Conservation (phyloP, 2,113 vertebrate genomes). For the Orthonyx spaldingii region DNA sequence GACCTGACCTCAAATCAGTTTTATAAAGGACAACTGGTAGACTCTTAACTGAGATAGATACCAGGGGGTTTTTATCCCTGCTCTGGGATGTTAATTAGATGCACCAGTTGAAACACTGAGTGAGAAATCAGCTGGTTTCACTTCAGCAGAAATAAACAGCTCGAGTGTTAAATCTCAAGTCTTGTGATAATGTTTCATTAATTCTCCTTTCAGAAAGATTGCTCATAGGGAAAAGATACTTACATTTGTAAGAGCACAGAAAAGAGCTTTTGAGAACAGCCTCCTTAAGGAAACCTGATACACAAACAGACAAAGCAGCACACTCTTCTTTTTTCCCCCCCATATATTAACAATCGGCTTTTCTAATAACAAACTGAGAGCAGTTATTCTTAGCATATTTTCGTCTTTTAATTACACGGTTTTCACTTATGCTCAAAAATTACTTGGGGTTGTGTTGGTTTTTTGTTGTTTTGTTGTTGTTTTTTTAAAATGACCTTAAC, state of each 20-base stretch:
- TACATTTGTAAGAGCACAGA: neutral
- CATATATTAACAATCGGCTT: neutral
- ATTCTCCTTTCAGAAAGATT: neutral
- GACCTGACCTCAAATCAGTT: neutral
- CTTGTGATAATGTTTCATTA: conserved; percentile 22
- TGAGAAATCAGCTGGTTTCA: neutral
- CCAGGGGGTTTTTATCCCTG: neutral
- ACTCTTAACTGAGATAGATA: neutral
- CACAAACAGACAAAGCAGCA: neutral
- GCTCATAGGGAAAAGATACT: conserved; percentile 3
- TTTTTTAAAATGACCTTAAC: neutral
- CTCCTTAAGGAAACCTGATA: neutral
- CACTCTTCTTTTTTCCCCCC: too few relatives aligned
- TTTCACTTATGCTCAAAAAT: neutral
- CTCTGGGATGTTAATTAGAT: neutral
- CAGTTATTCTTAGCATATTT: neutral
- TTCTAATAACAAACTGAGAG: neutral
- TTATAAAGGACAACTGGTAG: neutral
- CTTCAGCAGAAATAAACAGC: conserved; percentile 19
- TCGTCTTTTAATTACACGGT: neutral
- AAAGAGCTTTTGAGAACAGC: neutral
- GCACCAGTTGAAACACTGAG: neutral
- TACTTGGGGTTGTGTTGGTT: neutral
- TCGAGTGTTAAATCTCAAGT: neutral
- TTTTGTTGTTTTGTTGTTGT: neutral